Evolutionary conservation across 2,113 vertebrate genomes (phyloP), one percentile per base, ranked within the genome.

Genomic region (Cyprinodon tularosa): DNA sequence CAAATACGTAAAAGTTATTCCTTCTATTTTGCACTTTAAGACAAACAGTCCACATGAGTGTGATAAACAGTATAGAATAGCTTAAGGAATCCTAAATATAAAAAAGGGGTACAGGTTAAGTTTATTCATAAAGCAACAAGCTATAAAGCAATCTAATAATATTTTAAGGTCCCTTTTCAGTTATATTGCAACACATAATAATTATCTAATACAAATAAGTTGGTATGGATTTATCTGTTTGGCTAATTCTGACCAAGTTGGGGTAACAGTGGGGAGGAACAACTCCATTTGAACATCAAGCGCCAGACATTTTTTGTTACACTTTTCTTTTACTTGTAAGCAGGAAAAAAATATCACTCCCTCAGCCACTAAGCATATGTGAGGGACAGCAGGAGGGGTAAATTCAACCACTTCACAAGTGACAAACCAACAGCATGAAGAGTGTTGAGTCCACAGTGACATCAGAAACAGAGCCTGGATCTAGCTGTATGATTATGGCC

Each of bases 391-490:
- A 45, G 44, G 9, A 45, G 44, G 42, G 44, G 44, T 45, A 29
- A 29, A 29, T 29, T 29, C 29, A 29, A 29, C 29, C 29, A 29
- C 29, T 1, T 29, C 2, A 29, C 29, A 29, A 29, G 29, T 29
- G 29, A 29, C 29, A 29, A 82, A 67, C 12, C 83, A 59, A 73
- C 72, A 68, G 71, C 77, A 89, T 48, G 50, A 59, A 20, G 0
- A 12, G 29, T 65, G 68, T 68, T 20, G 68, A 71, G 36, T 74
- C 47, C 44, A 37, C 37, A 39, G 37, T 72, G 77, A 77, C 60
- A 64, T 60, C 62, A 75, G 62, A 12, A 22, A 57, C 29, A 36
- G 44, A 78, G 67, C 40, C 37, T 63, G 72, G 50, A 38, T 37
- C 17, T 62, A 22, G 9, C 7, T 59, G 1, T 12, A 59, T 3